Conservation (phyloP, 2,888 invertebrate genomes). For the Lithophane semibrunnea region DNA sequence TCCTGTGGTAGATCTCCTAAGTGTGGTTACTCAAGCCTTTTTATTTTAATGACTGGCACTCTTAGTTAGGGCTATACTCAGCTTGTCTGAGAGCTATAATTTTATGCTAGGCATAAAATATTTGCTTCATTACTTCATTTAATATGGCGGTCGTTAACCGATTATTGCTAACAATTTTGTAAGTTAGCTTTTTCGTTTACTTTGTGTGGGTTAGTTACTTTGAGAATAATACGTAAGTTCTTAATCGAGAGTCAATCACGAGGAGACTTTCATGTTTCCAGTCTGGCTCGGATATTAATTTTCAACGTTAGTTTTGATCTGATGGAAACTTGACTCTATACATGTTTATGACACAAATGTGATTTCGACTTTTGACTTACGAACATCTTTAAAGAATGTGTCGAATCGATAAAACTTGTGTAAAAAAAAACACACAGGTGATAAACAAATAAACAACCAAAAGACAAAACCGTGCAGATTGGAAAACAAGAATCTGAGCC, state of each 20-base stretch:
- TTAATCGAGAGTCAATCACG: slow-evolving; percentile 22
- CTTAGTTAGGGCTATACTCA: slow-evolving; percentile 26
- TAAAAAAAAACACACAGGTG: not conserved
- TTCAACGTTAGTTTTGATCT: slow-evolving; percentile 15
- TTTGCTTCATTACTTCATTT: slow-evolving; percentile 34
- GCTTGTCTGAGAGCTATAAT: slow-evolving; percentile 16
- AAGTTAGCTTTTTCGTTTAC: slow-evolving; percentile 22
- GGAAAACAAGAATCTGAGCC: not conserved
- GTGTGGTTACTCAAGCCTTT: slow-evolving; percentile 40
- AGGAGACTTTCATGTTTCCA: not conserved
- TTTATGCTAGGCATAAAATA: slow-evolving; percentile 39
- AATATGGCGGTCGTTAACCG: slow-evolving; percentile 11
- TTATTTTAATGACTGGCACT: slow-evolving; percentile 29
- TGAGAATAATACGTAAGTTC: slow-evolving; percentile 16
- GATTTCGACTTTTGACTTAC: not conserved
- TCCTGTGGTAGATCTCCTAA: slow-evolving; percentile 4
- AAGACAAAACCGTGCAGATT: not conserved
- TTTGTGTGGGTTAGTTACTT: slow-evolving; percentile 40
- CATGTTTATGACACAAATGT: not conserved
- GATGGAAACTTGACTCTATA: not conserved
- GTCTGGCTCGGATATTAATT: slow-evolving; percentile 11
- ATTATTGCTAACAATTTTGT: slow-evolving; percentile 32
- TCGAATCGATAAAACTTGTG: not conserved
- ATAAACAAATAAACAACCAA: not conserved
- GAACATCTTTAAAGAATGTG: not conserved